Evolutionary conservation across 1,140 invertebrate species (phyloP).

Genomic region (Calycopis cecrops): DNA sequence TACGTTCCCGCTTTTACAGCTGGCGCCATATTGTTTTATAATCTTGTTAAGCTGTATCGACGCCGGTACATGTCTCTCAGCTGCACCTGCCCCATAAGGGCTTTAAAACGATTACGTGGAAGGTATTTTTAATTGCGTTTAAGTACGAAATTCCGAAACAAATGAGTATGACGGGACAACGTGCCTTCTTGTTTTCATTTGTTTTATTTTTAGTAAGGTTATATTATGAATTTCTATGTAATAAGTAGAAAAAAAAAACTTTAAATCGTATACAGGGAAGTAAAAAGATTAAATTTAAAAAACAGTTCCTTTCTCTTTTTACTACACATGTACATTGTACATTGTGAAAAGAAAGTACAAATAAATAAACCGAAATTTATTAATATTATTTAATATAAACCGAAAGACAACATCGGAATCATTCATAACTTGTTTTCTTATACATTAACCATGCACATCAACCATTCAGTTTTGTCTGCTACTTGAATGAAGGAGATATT

Average conservation of each 20-base stretch:
- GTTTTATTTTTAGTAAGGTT: neutral
- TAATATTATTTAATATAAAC: neutral
- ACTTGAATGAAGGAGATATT: neutral
- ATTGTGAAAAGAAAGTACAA: too few relatives aligned
- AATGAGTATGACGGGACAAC: neutral
- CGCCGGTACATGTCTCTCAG: slow-evolving; percentile 6
- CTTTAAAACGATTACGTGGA: slow-evolving; percentile 28
- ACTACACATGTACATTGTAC: too few relatives aligned
- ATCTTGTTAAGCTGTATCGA: slow-evolving; percentile 37
- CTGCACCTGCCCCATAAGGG: slow-evolving; percentile 43
- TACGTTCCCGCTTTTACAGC: slow-evolving; percentile 17
- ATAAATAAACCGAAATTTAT: neutral
- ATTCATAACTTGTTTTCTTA: slow-evolving; percentile 3
- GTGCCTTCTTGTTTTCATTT: neutral
- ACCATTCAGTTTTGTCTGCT: neutral
- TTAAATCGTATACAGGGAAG: too few relatives aligned
- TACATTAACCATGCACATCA: slow-evolving; percentile 3
- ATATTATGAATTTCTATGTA: too few relatives aligned
- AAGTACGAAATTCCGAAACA: slow-evolving; percentile 7
- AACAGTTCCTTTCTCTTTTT: too few relatives aligned
- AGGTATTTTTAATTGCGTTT: slow-evolving; percentile 21
- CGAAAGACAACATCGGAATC: neutral
- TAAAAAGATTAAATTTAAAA: too few relatives aligned
- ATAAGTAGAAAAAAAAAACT: too few relatives aligned
- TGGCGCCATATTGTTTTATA: slow-evolving; percentile 52